Conservation (phyloP, 2,888 invertebrate species). For the Tetramorium bicarinatum region DNA sequence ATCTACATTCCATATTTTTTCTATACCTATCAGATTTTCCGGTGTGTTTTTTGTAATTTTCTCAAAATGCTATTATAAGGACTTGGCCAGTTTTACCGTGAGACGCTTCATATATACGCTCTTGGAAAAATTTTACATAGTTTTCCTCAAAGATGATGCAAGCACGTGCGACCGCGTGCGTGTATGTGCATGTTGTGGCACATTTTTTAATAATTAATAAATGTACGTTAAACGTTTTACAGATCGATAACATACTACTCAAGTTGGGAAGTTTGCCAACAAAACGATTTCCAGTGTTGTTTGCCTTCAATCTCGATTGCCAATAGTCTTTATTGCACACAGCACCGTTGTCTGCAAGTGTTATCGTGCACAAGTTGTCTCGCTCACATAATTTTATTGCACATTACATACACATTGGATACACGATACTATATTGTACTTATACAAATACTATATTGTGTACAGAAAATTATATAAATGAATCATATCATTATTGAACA, state of each 20-base stretch:
- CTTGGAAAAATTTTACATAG: neutral
- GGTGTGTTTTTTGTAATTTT: too few relatives aligned
- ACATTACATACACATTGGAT: neutral
- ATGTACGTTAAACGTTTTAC: neutral
- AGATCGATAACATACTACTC: neutral
- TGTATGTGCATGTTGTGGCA: neutral
- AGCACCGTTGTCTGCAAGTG: neutral
- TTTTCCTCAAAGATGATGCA: constrained; percentile 40
- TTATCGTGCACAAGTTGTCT: neutral
- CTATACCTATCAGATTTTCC: too few relatives aligned
- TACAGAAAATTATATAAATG: neutral
- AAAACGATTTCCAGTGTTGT: neutral
- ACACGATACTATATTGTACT: neutral
- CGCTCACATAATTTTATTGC: neutral
- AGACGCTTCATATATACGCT: too few relatives aligned
- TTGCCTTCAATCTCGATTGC: neutral
- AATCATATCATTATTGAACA: neutral
- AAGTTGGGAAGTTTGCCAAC: neutral
- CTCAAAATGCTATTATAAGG: too few relatives aligned
- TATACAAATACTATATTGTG: neutral
- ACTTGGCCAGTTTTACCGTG: too few relatives aligned
- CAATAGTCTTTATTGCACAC: neutral
- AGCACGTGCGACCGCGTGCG: neutral
- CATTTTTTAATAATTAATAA: constrained; percentile 14
- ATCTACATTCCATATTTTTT: too few relatives aligned